phyloP scores from a whole-genome alignment of 2,888 invertebrate species.

The Erebia aethiops region DNA sequence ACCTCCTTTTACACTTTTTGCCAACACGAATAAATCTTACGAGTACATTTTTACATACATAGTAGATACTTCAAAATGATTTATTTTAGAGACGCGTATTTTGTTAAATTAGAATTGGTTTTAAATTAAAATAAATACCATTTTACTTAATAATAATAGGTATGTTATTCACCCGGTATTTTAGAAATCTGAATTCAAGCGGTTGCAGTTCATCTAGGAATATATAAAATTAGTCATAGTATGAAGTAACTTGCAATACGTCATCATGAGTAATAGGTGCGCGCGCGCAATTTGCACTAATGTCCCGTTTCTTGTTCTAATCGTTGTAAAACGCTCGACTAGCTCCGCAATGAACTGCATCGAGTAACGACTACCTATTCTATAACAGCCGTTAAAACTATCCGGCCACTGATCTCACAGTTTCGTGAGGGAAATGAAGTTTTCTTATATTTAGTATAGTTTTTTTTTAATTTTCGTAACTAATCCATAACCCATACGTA shows the following conservation, averaged over 20 bases:
- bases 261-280: constrained; percentile 38
- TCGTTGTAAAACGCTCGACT: constrained; percentile 36
- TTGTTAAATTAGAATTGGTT: background rate
- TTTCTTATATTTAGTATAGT: background rate
- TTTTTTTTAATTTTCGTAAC: too few relatives aligned
- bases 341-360: constrained; percentile 29
- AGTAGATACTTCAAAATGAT: background rate
- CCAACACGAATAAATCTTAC: constrained; percentile 44
- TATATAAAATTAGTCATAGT: too few relatives aligned
- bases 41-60: constrained; percentile 43
- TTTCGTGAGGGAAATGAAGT: constrained; percentile 19
- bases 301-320: constrained; percentile 42
- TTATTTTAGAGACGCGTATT: background rate
- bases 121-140: background rate
- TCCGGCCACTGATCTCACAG: constrained; percentile 12
- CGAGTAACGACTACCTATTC: constrained; percentile 29
- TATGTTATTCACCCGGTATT: background rate
- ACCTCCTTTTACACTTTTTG: constrained; percentile 75
- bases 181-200: background rate
- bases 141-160: too few relatives aligned
- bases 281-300: constrained; percentile 44
- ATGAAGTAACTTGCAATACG: constrained; percentile 24
- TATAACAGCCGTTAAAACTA: constrained; percentile 33
- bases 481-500: too few relatives aligned
- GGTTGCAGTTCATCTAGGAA: too few relatives aligned